Evolutionary conservation across 2,113 vertebrate species (phyloP).

Genomic region (Spheniscus mendiculus): DNA sequence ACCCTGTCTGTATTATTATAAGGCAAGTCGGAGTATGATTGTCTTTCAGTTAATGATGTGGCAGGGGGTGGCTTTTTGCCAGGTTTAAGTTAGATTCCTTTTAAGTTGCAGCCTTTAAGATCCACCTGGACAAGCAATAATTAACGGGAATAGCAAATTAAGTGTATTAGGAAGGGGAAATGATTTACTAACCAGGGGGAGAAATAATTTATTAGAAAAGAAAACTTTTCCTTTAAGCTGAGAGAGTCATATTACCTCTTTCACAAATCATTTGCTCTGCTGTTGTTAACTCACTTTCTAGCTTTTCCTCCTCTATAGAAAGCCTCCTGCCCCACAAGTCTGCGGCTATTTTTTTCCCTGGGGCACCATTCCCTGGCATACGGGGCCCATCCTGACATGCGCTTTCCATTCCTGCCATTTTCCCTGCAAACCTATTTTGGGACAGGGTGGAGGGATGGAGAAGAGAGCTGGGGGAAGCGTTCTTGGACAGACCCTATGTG

Average conservation of each 20-base stretch:
- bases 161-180: conserved; percentile 61
- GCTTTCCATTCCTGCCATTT: not conserved
- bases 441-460: not conserved
- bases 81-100: conserved; percentile 12
- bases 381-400: not conserved
- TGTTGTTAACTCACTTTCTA: not conserved
- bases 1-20: conserved; percentile 34
- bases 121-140: conserved; percentile 64
- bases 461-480: not conserved
- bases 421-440: not conserved
- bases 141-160: conserved; percentile 63
- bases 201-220: conserved; percentile 67
- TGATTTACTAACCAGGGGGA: conserved; percentile 57
- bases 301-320: not conserved
- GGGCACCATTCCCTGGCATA: not conserved
- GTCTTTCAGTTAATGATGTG: conserved; percentile 57
- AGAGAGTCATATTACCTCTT: conserved; percentile 42
- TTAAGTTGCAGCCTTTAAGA: conserved; percentile 45
- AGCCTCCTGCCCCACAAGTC: not conserved
- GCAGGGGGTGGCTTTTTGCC: conserved; percentile 26
- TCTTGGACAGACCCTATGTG: rapidly evolving
- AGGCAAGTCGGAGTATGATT: conserved; percentile 21
- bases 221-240: conserved; percentile 41
- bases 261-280: conserved; percentile 39
- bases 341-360: not conserved